Percentiles rank a stretch among this genome's conserved stretches.
Evolutionary conservation across 2,113 vertebrate genomes (phyloP).

Genomic region (Chaetura pelagica): DNA sequence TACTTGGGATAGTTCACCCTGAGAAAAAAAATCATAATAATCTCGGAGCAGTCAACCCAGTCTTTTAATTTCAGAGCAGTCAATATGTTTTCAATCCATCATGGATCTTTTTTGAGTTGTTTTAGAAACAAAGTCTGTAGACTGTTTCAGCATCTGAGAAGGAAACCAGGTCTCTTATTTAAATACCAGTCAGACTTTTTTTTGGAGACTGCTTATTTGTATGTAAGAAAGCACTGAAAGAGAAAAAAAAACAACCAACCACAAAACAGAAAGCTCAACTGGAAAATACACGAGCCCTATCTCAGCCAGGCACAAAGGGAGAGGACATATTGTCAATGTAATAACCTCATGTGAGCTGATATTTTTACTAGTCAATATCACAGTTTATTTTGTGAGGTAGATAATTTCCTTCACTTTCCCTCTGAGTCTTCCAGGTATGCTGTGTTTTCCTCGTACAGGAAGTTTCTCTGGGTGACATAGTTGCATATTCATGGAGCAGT

Average conservation of each 20-base stretch:
- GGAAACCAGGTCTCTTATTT: not conserved
- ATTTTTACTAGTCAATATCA: not conserved
- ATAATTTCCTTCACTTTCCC: not conserved
- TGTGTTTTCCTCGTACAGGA: not conserved
- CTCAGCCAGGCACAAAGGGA: not conserved
- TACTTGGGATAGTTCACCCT: not conserved
- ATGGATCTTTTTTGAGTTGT: fast-evolving
- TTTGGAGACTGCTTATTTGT: not conserved
- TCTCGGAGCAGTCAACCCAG: not conserved
- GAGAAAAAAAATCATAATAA: not conserved
- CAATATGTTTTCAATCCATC: not conserved
- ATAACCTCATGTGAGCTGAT: not conserved
- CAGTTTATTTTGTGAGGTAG: not conserved
- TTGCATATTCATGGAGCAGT: not conserved
- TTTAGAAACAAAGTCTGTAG: not conserved
- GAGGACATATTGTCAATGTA: not conserved
- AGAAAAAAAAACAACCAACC: not conserved
- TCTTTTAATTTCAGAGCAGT: not conserved
- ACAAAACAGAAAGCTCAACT: not conserved
- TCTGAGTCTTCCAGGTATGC: not conserved
- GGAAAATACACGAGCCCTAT: not conserved
- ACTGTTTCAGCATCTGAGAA: not conserved
- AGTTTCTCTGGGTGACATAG: not conserved
- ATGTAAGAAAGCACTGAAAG: not conserved
- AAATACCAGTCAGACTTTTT: not conserved